Base-by-base conservation (phyloP, 2,797 vertebrate species). In the Emys orbicularis region DNA sequence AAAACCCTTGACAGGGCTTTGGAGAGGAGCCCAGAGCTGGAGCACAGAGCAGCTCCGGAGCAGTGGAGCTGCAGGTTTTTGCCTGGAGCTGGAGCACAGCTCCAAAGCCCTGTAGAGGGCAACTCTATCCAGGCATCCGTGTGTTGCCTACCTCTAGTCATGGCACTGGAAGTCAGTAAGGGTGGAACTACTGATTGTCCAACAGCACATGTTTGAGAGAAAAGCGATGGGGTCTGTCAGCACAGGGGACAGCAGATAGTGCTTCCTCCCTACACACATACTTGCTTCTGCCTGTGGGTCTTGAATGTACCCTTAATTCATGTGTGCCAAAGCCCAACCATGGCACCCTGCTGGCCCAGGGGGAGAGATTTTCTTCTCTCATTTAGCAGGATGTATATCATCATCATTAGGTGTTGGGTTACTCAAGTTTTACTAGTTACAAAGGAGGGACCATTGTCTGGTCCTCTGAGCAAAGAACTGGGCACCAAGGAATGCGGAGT, bases 271-370 rank as follows among this genome's bases (percentile, higher is more conserved):
- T 12, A 76, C 25, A 76, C 41, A 44, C 65, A 76, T 27, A 15
- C 23, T 76, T 25, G 23, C 12, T 47, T 76, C 12, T 47, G 72
- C 41, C n/a, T 44, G n/a, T 0, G 0, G 37, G 77, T 91, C 10
- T 2, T 10, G n/a, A 56, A 81, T 0, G 3, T 21, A 54, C 0
- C 0, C 25, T 29, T 76, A 6, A 25, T 27, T 56, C 54, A 53
- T 44, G 29, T 0, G 4, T 8, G 1, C 23, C 41, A 88, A 83
- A 90, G 49, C 44, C 9, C 72, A 88, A 10, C 56, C n/a, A 23
- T 12, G 11, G 44, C 5, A 2, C 37, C 91, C 74, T 72, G 34
- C 44, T 57, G 59, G 59, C 37, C 21, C 2, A 50, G 74, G 53
- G 25, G 89, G 54, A 65, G 52, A 41, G 12, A 79, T 77, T n/a